Percentiles rank a stretch among this genome's conserved stretches.
Evolutionary conservation across 1,140 invertebrate genomes (phyloP).

Genomic region (Temnothorax curvispinosus): DNA sequence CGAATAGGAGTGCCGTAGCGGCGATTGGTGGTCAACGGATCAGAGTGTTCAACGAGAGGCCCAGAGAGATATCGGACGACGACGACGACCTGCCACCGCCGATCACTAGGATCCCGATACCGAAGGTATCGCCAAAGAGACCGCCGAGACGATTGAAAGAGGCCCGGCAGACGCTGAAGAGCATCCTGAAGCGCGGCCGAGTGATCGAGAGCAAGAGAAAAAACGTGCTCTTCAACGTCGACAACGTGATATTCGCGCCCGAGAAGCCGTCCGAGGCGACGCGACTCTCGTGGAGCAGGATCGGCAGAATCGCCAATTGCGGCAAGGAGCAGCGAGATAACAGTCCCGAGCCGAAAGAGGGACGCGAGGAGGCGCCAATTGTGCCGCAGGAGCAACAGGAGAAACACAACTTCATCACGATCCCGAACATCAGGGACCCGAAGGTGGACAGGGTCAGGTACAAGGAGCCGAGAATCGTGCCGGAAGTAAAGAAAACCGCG

Average conservation of each 20-base stretch:
- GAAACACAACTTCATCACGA: slow-evolving; percentile 81
- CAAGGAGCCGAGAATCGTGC: slow-evolving; percentile 70
- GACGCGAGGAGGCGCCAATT: slow-evolving; percentile 66
- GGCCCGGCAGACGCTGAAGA: slow-evolving; percentile 81
- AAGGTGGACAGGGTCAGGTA: slow-evolving; percentile 69
- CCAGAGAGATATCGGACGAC: slow-evolving; percentile 78
- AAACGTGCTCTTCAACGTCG: slow-evolving; percentile 83
- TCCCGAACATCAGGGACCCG: slow-evolving; percentile 83
- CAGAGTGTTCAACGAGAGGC: slow-evolving; percentile 82
- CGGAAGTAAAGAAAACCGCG: slow-evolving; percentile 66
- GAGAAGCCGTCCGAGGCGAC: slow-evolving; percentile 79
- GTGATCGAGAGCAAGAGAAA: slow-evolving; percentile 81
- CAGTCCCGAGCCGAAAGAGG: slow-evolving; percentile 25
- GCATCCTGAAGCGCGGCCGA: slow-evolving; percentile 86
- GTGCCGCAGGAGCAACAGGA: slow-evolving; percentile 61
- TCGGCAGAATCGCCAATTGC: slow-evolving; percentile 73
- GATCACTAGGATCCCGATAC: slow-evolving; percentile 82
- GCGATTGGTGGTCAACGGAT: slow-evolving; percentile 85
- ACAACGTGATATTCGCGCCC: slow-evolving; percentile 84
- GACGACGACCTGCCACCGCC: slow-evolving; percentile 68
- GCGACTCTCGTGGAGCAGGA: slow-evolving; percentile 66
- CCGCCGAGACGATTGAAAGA: slow-evolving; percentile 83
- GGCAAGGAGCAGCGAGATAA: slow-evolving; percentile 59
- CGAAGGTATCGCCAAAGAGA: slow-evolving; percentile 84
- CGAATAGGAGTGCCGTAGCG: slow-evolving; percentile 79